These are phyloP conservation scores for Thymelicus lineola DNA, from an alignment of 2,888 invertebrate species.

Conservation along the genomic window DNA sequence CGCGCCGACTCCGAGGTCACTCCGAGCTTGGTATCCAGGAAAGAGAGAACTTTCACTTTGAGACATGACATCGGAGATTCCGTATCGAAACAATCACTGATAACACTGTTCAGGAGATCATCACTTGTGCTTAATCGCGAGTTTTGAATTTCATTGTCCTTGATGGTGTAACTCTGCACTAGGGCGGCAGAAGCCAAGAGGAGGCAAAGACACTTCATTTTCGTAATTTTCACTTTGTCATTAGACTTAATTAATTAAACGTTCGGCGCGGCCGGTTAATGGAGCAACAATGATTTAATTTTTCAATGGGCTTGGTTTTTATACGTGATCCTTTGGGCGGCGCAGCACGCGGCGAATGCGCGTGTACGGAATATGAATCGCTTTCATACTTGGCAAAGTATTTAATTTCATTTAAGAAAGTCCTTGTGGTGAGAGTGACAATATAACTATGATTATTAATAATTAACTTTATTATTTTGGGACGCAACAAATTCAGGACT, in stretches of 20 bases:
- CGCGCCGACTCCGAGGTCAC: slow-evolving; percentile 86
- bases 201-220: slow-evolving; percentile 82
- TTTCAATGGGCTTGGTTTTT: slow-evolving; percentile 88
- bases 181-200: slow-evolving; percentile 81
- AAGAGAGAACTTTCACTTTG: slow-evolving; percentile 91
- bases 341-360: slow-evolving; percentile 72
- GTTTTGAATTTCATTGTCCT: slow-evolving; percentile 84
- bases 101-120: slow-evolving; percentile 88
- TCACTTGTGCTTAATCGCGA: slow-evolving; percentile 87
- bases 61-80: slow-evolving; percentile 89
- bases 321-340: slow-evolving; percentile 86
- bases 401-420: slow-evolving; percentile 83
- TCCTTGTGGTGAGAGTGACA: slow-evolving; percentile 78
- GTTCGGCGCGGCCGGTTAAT: slow-evolving; percentile 77
- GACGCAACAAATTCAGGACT: background rate
- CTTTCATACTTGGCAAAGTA: slow-evolving; percentile 76
- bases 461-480: background rate
- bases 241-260: slow-evolving; percentile 78
- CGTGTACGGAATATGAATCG: slow-evolving; percentile 69
- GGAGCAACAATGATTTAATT: slow-evolving; percentile 84
- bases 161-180: slow-evolving; percentile 77
- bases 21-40: slow-evolving; percentile 89
- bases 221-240: slow-evolving; percentile 71
- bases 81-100: slow-evolving; percentile 89
- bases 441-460: slow-evolving; percentile 40